A percentile compares a stretch with the other conserved stretches of the same genome.
phyloP scores from a whole-genome alignment of 1,140 invertebrate species.

The Apis dorsata region DNA sequence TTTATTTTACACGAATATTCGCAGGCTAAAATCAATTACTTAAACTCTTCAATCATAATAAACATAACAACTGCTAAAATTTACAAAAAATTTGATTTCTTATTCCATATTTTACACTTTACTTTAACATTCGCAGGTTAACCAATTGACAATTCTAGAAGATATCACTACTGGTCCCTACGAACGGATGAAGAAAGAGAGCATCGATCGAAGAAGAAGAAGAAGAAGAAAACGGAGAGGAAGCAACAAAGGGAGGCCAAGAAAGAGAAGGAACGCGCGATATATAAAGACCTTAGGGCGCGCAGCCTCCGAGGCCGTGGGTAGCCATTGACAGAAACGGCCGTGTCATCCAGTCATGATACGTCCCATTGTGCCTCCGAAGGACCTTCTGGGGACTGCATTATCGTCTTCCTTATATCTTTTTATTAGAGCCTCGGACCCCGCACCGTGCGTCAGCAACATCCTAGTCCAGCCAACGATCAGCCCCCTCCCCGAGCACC shows the following conservation, averaged over 20 bases:
- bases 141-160: no score
- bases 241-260: not conserved
- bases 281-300: conserved; percentile 59
- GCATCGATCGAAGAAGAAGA: not conserved
- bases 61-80: no score
- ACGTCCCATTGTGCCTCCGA: conserved; percentile 70
- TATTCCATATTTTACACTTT: no score
- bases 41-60: no score
- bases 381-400: conserved; percentile 66
- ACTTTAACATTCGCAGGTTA: no score
- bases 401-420: conserved; percentile 67
- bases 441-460: conserved; percentile 62
- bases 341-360: conserved; percentile 72
- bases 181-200: not conserved
- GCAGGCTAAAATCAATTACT: no score
- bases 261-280: conserved; percentile 4
- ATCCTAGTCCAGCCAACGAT: conserved; percentile 13
- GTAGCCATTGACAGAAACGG: conserved; percentile 71
- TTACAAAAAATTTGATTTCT: no score
- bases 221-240: not conserved
- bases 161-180: no score
- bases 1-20: no score
- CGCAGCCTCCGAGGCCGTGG: conserved; percentile 64
- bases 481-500: not conserved
- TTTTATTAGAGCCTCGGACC: conserved; percentile 65